Evolutionary conservation across 2,888 invertebrate genomes (phyloP).

Genomic region (Digitonthophagus gazella): DNA sequence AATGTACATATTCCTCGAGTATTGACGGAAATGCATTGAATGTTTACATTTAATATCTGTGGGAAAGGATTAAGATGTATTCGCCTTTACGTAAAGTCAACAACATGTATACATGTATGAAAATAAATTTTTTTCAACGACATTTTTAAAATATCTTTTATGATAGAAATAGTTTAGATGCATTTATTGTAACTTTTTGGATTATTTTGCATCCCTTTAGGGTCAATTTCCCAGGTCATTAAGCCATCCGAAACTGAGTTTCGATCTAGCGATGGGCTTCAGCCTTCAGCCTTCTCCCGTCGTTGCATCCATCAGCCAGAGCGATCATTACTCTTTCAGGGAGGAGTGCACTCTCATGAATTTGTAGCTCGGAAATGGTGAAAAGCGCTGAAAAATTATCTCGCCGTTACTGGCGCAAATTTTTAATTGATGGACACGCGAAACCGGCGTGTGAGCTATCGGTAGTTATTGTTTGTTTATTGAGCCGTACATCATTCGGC

Average conservation of each 20-base stretch:
- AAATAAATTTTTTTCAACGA: too few species aligned
- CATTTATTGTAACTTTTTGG: not conserved
- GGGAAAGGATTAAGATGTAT: not conserved
- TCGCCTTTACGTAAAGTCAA: too few species aligned
- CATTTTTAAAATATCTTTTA: too few species aligned
- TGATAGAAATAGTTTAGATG: not conserved
- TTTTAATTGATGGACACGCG: not conserved
- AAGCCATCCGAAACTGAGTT: not conserved
- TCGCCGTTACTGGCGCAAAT: not conserved
- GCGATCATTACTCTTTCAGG: not conserved
- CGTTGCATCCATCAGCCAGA: not conserved
- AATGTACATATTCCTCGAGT: not conserved
- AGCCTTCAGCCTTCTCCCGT: not conserved
- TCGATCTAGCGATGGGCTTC: not conserved
- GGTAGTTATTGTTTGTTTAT: not conserved
- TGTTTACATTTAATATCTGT: not conserved
- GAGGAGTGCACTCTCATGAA: not conserved
- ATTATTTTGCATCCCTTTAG: not conserved
- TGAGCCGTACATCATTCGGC: not conserved
- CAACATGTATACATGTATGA: too few species aligned
- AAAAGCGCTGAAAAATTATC: not conserved
- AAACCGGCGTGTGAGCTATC: not conserved
- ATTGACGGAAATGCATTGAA: not conserved
- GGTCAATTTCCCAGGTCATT: not conserved
- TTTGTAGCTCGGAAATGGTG: not conserved